A percentile compares a stretch with the other conserved stretches of the same genome.
Conservation (phyloP, 2,888 invertebrate genomes). For the Yponomeuta evonymella region DNA sequence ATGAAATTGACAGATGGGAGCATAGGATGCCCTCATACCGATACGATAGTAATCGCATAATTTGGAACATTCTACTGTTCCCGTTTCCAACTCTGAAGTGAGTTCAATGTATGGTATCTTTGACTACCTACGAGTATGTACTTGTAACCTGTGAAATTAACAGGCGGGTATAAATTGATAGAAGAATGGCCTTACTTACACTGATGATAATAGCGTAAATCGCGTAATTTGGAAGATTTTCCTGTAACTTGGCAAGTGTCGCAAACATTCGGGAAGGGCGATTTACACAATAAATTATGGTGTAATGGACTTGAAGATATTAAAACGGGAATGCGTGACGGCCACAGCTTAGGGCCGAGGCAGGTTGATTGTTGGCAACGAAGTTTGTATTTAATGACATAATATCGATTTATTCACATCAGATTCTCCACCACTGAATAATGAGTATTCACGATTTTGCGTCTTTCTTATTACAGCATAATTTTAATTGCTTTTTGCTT, state of each 20-base stretch:
- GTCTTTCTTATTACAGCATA: background rate
- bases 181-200: too few species aligned
- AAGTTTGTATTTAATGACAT: background rate
- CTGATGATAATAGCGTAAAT: too few species aligned
- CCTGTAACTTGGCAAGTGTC: background rate
- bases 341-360: background rate
- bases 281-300: conserved; percentile 12
- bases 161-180: too few species aligned
- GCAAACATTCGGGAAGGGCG: conserved; percentile 1
- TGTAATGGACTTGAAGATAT: background rate
- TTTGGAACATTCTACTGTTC: too few species aligned
- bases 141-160: too few species aligned
- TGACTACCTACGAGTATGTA: too few species aligned
- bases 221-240: background rate
- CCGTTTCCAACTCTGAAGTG: too few species aligned
- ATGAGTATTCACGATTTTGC: background rate
- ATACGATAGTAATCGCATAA: too few species aligned
- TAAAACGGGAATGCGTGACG: background rate
- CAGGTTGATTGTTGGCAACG: background rate
- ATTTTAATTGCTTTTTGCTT: background rate
- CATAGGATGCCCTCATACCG: too few species aligned
- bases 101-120: too few species aligned
- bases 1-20: too few species aligned
- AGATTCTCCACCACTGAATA: background rate
- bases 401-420: background rate